Conservation (phyloP, 2,797 vertebrate species). For the Halcyon chelicuti region DNA sequence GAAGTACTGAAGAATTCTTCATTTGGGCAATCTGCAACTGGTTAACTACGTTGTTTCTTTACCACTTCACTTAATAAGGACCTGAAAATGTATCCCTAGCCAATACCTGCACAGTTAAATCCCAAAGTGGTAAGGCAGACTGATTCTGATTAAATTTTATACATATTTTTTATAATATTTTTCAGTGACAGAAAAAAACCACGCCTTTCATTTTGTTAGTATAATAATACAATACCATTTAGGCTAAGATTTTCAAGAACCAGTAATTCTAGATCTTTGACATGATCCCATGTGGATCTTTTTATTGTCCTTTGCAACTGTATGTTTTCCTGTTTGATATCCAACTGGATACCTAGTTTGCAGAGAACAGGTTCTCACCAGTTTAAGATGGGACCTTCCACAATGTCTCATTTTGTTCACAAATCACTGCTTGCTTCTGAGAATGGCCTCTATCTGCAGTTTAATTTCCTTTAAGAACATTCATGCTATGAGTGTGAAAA, state of each 20-base stretch:
- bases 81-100: neutral
- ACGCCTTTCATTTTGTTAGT: neutral
- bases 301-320: neutral
- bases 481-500: neutral
- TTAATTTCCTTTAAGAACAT: neutral
- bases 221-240: neutral
- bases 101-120: neutral
- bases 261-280: neutral
- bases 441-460: neutral
- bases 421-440: neutral
- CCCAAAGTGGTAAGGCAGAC: neutral
- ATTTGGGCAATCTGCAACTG: neutral
- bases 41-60: neutral
- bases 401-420: neutral
- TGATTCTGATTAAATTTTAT: neutral
- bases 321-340: neutral
- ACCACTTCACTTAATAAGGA: neutral
- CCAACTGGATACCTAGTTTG: neutral
- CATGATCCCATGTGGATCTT: neutral
- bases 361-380: neutral
- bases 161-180: neutral
- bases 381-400: neutral
- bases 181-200: rapidly evolving
- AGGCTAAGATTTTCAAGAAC: neutral
- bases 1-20: neutral